Evolutionary conservation across 2,888 invertebrate species (phyloP).

Genomic region (Ferrisia virgata): DNA sequence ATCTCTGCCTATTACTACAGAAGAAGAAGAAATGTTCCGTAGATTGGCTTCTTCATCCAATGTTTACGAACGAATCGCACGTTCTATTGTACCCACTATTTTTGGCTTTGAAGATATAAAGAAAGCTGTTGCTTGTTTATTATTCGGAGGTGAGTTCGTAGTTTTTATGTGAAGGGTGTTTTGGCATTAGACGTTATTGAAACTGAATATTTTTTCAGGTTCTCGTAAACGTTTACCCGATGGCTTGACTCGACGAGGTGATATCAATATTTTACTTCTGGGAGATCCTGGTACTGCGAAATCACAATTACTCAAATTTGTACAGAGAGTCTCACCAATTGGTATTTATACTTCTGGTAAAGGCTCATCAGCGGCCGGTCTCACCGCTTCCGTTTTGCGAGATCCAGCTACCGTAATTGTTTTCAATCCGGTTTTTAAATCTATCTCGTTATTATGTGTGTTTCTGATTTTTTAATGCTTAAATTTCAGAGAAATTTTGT

Average conservation of each 20-base stretch:
- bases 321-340: constrained; percentile 89
- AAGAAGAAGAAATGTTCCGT: constrained; percentile 79
- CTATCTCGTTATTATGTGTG: constrained; percentile 25
- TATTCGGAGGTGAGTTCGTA: constrained; percentile 77
- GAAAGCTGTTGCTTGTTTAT: constrained; percentile 89
- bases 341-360: constrained; percentile 99
- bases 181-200: not conserved
- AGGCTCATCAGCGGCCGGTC: constrained; percentile 97
- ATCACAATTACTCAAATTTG: constrained; percentile 95
- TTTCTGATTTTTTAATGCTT: constrained; percentile 47
- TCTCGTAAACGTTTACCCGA: constrained; percentile 84
- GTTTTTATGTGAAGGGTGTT: not conserved
- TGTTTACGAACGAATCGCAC: constrained; percentile 82
- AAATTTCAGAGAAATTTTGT: constrained; percentile 79
- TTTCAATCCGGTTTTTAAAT: not conserved
- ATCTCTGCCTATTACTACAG: constrained; percentile 57
- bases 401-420: constrained; percentile 80
- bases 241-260: constrained; percentile 91
- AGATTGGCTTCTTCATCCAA: constrained; percentile 80
- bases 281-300: constrained; percentile 99
- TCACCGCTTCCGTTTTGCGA: constrained; percentile 93
- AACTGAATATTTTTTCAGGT: constrained; percentile 14
- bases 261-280: constrained; percentile 89
- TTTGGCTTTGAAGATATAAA: constrained; percentile 93
- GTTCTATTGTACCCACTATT: constrained; percentile 94